These are phyloP conservation scores for Cochlearius cochlearius DNA, from an alignment of 2,113 vertebrate species.

Conservation along the genomic window DNA sequence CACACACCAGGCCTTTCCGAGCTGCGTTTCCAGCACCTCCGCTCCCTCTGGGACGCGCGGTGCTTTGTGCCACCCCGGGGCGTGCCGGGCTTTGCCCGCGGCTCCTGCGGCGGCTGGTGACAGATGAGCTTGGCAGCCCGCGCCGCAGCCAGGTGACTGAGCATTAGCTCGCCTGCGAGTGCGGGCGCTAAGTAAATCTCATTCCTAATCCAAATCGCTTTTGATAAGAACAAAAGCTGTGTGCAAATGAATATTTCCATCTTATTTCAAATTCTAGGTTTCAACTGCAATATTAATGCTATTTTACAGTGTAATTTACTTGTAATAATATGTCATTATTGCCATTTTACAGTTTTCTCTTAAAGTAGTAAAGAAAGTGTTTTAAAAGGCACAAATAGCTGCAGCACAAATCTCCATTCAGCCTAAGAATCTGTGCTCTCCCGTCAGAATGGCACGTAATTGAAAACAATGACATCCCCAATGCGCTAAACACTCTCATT, in stretches of 20 bases:
- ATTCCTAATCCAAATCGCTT: conserved; percentile 64
- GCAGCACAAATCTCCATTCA: conserved; percentile 72
- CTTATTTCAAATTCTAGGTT: conserved; percentile 82
- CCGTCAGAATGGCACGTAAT: conserved; percentile 71
- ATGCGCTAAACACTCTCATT: conserved; percentile 72
- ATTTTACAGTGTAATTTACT: conserved; percentile 80
- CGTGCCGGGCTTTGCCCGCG: neutral
- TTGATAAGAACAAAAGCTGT: conserved; percentile 77
- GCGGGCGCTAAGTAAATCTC: conserved; percentile 5
- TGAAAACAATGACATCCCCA: conserved; percentile 74
- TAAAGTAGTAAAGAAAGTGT: conserved; percentile 80
- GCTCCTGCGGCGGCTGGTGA: neutral
- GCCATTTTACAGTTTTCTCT: conserved; percentile 80
- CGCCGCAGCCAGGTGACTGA: neutral
- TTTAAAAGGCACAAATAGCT: conserved; percentile 75
- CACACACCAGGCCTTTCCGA: rapidly evolving
- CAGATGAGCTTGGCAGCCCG: neutral
- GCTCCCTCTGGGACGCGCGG: rapidly evolving
- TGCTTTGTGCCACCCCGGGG: neutral
- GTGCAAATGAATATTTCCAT: conserved; percentile 80
- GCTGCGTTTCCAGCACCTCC: rapidly evolving
- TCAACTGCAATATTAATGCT: conserved; percentile 79
- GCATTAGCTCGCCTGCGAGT: neutral
- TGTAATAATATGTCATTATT: conserved; percentile 84
- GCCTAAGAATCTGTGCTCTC: conserved; percentile 67